These are phyloP conservation scores for Lagodon rhomboides DNA, from an alignment of 2,797 vertebrate species.

Conservation along the genomic window DNA sequence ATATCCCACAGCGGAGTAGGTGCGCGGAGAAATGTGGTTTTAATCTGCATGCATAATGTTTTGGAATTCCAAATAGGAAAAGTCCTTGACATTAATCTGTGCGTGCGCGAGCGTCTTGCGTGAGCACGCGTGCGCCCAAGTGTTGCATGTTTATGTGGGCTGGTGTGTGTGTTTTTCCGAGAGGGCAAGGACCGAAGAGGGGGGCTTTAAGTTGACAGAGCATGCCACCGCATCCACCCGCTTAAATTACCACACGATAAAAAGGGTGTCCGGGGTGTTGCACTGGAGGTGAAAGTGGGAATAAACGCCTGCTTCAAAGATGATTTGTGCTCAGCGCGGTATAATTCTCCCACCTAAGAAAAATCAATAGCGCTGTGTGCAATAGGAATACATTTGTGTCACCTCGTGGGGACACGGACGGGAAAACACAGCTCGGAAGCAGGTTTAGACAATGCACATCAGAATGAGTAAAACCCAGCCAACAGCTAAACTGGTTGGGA, in stretches of 20 bases:
- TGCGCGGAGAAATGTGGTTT: slow-evolving; percentile 66
- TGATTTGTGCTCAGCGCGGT: slow-evolving; percentile 78
- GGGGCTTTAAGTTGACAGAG: slow-evolving; percentile 80
- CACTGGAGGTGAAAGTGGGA: slow-evolving; percentile 74
- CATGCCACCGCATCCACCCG: slow-evolving; percentile 81
- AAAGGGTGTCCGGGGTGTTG: slow-evolving; percentile 58
- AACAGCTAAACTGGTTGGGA: slow-evolving; percentile 37
- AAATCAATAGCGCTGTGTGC: slow-evolving; percentile 80
- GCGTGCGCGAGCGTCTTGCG: slow-evolving; percentile 39
- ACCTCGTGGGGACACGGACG: slow-evolving; percentile 62
- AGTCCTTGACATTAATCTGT: slow-evolving; percentile 86
- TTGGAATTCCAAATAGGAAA: slow-evolving; percentile 75
- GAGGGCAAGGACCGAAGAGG: slow-evolving; percentile 64
- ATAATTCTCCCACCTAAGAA: slow-evolving; percentile 78
- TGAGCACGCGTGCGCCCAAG: slow-evolving; percentile 29
- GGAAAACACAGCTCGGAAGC: slow-evolving; percentile 55
- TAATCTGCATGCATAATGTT: slow-evolving; percentile 81
- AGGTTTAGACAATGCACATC: slow-evolving; percentile 69
- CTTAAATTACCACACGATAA: slow-evolving; percentile 80
- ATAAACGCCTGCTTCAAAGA: slow-evolving; percentile 76
- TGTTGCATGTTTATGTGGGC: slow-evolving; percentile 63
- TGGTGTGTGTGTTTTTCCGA: slow-evolving; percentile 60
- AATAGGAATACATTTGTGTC: slow-evolving; percentile 83
- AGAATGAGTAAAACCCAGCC: slow-evolving; percentile 63
- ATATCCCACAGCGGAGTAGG: slow-evolving; percentile 66